phyloP scores from a whole-genome alignment of 2,113 vertebrate genomes.

The Nettapus auritus region DNA sequence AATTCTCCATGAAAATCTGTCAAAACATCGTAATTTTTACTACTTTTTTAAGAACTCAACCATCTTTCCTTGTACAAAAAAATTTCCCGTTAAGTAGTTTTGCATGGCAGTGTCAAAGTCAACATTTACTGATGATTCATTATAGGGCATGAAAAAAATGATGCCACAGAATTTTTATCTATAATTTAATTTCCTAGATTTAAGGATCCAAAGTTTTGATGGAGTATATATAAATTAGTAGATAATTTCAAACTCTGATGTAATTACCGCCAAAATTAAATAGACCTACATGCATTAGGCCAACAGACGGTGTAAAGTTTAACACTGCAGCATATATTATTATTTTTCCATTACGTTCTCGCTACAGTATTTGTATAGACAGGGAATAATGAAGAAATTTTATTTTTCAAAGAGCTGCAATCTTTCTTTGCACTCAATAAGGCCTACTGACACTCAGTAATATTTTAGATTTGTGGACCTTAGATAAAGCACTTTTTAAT shows the following conservation, averaged over 20 bases:
- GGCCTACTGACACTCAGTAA: neutral
- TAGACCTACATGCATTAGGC: neutral
- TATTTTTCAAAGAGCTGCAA: neutral
- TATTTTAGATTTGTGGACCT: neutral
- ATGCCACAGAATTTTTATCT: neutral
- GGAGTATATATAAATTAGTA: neutral
- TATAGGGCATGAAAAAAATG: neutral
- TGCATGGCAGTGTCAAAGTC: neutral
- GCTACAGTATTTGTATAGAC: neutral
- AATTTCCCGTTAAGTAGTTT: neutral
- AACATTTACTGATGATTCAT: neutral
- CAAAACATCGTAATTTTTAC: neutral
- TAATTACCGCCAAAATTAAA: neutral
- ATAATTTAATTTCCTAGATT: neutral
- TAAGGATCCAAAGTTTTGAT: neutral
- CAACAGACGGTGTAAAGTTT: neutral
- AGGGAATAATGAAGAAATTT: neutral
- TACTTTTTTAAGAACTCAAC: neutral
- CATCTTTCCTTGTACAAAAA: neutral
- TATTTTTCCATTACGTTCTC: neutral
- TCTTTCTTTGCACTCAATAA: neutral
- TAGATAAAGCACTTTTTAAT: neutral
- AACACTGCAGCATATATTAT: neutral
- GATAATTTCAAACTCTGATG: neutral
- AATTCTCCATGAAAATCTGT: neutral